Base-by-base conservation (phyloP, 2,888 invertebrate species). In the Ophraella communa region DNA sequence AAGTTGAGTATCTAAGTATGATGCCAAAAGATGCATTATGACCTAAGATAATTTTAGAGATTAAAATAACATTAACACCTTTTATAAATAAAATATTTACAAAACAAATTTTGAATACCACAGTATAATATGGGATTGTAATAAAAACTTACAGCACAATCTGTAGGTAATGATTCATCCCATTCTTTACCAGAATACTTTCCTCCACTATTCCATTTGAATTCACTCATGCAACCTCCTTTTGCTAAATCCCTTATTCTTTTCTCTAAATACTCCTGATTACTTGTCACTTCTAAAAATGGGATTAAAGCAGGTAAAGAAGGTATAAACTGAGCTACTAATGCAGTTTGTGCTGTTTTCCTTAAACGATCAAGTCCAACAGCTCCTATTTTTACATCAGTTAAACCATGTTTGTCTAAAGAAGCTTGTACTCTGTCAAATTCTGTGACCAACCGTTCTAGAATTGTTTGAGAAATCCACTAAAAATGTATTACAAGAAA, bases 151-250 rank as follows among this genome's bases (percentile, higher is more conserved):
- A 95, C 90, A 76, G 91, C 91, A 23, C 94, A 89, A 84, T 97
- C 96, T n/a, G 93, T 90, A 11, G 95, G 95, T 71, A 93, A 84
- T 75, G 90, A 87, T 65, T 90, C 90, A 73, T 90, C 91, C 95
- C 95, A 95, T 52, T 87, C 88, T 75, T 91, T 89, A 14, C 89
- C 89, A 75, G 89, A 87, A 75, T 88, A 87, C 24, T 83, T 83
- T 44, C 92, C 91, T 49, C 96, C 96, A 62, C 90, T 87, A 82
- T 91, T 90, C 96, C 96, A 96, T 69, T 89, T 89, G 83, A 92
- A 97, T 74, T 91, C 91, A 76, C 93, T 91, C 84, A 96, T 91
- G 77, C 94, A 94, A 8, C 95, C 93, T 66, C 94, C 95, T 77
- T 87, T 88, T 0, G 92, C 87, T 67, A 96, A 84, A 75, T 92